A percentile compares a stretch with the other conserved stretches of the same genome.
phyloP scores from a whole-genome alignment of 2,888 invertebrate species.

The Monoplex corrugatus region DNA sequence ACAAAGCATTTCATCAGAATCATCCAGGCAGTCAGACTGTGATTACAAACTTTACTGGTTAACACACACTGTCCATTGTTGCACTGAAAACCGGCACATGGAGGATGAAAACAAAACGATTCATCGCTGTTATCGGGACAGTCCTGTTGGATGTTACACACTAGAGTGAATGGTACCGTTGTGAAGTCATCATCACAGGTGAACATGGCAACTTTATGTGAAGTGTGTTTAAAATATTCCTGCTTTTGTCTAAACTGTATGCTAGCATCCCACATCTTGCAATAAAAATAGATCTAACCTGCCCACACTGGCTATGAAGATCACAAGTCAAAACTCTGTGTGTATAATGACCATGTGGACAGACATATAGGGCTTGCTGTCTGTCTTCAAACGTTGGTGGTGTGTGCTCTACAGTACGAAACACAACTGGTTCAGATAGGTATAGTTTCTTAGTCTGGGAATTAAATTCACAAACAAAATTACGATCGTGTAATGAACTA shows the following conservation, averaged over 20 bases:
- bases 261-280: too few species aligned
- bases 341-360: slow-evolving; percentile 12
- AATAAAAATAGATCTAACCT: background rate
- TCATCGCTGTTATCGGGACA: slow-evolving; percentile 24
- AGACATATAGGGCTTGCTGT: background rate
- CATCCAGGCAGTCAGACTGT: slow-evolving; percentile 21
- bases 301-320: background rate
- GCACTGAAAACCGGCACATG: background rate
- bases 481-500: too few species aligned
- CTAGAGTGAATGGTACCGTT: background rate
- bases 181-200: background rate
- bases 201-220: slow-evolving; percentile 16
- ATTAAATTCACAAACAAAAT: background rate
- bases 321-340: background rate
- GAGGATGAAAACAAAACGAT: background rate
- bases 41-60: background rate
- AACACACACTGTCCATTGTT: background rate
- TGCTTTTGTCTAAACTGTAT: background rate
- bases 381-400: background rate
- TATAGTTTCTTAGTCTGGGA: background rate
- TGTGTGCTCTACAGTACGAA: background rate
- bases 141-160: slow-evolving; percentile 22
- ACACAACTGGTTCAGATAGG: background rate
- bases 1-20: background rate
- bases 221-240: background rate